Evolutionary conservation across 2,888 invertebrate species (phyloP).

Genomic region (Halictus ligatus): DNA sequence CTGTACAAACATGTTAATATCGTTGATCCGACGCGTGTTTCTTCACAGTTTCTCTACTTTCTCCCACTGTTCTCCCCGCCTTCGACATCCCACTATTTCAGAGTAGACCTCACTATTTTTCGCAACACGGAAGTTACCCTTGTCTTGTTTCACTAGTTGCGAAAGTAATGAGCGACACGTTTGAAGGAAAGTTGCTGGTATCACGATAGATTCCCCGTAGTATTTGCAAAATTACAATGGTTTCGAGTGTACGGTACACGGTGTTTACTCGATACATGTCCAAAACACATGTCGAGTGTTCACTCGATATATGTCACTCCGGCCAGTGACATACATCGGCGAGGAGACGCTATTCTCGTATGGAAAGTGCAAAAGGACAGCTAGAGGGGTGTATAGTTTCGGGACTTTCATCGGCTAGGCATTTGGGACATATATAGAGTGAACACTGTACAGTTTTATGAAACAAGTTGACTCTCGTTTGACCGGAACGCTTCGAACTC

Average conservation of each 20-base stretch:
- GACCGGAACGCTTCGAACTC: background rate
- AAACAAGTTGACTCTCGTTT: background rate
- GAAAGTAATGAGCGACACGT: background rate
- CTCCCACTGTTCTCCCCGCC: conserved; percentile 28
- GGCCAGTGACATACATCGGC: no score
- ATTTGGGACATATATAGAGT: no score
- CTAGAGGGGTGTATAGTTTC: no score
- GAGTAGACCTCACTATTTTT: background rate
- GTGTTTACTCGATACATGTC: background rate
- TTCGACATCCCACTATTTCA: conserved; percentile 12
- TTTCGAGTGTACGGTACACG: background rate
- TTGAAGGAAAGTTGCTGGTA: background rate
- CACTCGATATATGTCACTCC: no score
- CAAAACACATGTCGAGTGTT: no score
- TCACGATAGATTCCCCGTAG: background rate
- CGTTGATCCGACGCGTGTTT: background rate
- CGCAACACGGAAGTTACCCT: background rate
- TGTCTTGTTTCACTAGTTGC: background rate
- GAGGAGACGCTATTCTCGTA: no score
- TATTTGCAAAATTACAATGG: background rate
- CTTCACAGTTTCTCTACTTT: conserved; percentile 13
- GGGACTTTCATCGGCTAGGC: no score
- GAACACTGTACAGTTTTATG: background rate
- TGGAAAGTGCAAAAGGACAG: no score
- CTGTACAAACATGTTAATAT: conserved; percentile 17